Evolutionary conservation across 2,888 invertebrate species (phyloP).

Genomic region (Caenorhabditis sp.): DNA sequence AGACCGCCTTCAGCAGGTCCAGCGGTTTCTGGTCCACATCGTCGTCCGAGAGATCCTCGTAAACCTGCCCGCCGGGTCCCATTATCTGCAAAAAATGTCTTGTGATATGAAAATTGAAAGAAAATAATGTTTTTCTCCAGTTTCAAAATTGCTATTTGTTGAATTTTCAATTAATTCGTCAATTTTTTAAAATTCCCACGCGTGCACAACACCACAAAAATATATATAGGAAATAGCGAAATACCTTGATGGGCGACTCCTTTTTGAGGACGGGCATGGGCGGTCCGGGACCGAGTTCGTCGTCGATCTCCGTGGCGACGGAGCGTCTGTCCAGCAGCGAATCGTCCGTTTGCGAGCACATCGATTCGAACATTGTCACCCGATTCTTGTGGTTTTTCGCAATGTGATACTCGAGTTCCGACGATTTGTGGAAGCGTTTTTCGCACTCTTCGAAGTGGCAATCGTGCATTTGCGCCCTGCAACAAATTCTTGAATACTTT

Average conservation of each 20-base stretch:
- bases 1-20: constrained; percentile 19
- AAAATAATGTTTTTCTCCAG: neutral
- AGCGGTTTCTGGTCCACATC: constrained; percentile 16
- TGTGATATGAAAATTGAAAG: too few relatives aligned
- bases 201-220: too few relatives aligned
- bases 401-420: constrained; percentile 52
- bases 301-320: constrained; percentile 23
- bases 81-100: too few relatives aligned
- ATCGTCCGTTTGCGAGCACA: constrained; percentile 45
- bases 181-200: too few relatives aligned
- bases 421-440: constrained; percentile 18
- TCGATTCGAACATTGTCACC: constrained; percentile 39
- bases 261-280: constrained; percentile 49
- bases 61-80: constrained; percentile 1
- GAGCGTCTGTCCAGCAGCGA: constrained; percentile 5
- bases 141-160: too few relatives aligned
- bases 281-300: constrained; percentile 8
- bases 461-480: constrained; percentile 39
- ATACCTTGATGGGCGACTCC: constrained; percentile 42
- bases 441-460: constrained; percentile 48
- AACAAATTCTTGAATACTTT: too few relatives aligned
- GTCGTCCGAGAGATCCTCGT: constrained; percentile 45
- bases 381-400: constrained; percentile 37
- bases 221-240: too few relatives aligned
- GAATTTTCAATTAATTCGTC: too few relatives aligned